Conservation (phyloP, 2,113 vertebrate genomes). For the Alectura lathami region DNA sequence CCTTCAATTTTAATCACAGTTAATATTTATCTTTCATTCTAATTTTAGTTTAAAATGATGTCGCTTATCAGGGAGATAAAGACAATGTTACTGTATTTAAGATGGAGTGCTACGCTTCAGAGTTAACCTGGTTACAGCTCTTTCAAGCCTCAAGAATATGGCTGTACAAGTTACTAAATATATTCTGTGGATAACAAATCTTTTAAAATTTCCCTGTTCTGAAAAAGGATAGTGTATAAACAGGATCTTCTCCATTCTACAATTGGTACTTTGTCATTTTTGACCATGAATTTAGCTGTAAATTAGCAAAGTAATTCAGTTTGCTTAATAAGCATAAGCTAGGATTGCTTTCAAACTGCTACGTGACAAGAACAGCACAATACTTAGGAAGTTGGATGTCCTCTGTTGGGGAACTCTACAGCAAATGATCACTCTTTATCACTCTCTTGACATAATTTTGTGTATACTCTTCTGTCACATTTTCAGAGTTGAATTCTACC, state of each 20-base stretch:
- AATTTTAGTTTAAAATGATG: slow-evolving; percentile 28
- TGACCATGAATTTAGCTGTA: not conserved
- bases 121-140: not conserved
- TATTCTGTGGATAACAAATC: not conserved
- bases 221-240: not conserved
- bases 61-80: not conserved
- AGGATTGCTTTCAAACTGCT: not conserved
- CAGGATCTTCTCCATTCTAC: not conserved
- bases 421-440: not conserved
- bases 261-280: not conserved
- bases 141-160: not conserved
- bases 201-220: not conserved
- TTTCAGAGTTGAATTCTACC: not conserved
- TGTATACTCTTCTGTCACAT: not conserved
- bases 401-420: not conserved
- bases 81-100: not conserved
- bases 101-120: not conserved
- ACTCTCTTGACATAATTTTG: not conserved
- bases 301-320: not conserved
- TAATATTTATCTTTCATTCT: slow-evolving; percentile 6
- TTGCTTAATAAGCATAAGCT: not conserved
- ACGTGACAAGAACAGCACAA: not conserved
- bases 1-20: slow-evolving; percentile 31
- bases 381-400: not conserved
- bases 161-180: not conserved